phyloP scores from a whole-genome alignment of 2,888 invertebrate genomes.

The Melitaea athalia region DNA sequence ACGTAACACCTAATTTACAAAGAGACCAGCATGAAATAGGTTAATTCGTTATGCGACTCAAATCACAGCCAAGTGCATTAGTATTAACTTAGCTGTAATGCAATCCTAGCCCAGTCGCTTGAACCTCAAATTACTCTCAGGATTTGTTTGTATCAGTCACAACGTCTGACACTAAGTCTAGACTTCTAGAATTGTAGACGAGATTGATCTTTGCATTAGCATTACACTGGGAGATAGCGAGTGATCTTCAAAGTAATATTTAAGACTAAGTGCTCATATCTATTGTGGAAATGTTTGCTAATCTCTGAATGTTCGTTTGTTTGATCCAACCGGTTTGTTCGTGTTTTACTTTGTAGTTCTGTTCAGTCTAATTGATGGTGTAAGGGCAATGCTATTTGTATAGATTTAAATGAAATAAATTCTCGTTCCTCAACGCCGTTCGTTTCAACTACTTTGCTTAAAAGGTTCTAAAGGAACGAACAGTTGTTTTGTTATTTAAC shows the following conservation, averaged over 20 bases:
- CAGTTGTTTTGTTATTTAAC: slow-evolving; percentile 26
- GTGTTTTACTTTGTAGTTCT: slow-evolving; percentile 25
- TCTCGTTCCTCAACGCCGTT: slow-evolving; percentile 29
- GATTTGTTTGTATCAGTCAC: slow-evolving; percentile 48
- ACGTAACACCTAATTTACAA: slow-evolving; percentile 24
- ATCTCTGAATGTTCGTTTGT: slow-evolving; percentile 12
- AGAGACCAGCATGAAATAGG: slow-evolving; percentile 28
- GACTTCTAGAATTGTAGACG: slow-evolving; percentile 45
- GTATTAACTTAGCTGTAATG: slow-evolving; percentile 42
- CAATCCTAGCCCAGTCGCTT: slow-evolving; percentile 42
- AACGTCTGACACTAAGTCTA: slow-evolving; percentile 46
- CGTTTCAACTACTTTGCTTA: slow-evolving; percentile 36
- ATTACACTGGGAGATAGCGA: slow-evolving; percentile 45
- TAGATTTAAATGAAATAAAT: slow-evolving; percentile 40
- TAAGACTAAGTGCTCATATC: slow-evolving; percentile 14
- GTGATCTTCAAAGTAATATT: slow-evolving; percentile 14
- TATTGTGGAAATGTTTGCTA: slow-evolving; percentile 3
- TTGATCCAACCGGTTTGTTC: slow-evolving; percentile 24
- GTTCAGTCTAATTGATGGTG: slow-evolving; percentile 34
- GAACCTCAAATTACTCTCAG: slow-evolving; percentile 40
- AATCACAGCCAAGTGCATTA: slow-evolving; percentile 40
- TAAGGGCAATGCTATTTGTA: slow-evolving; percentile 34
- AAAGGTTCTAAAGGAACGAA: slow-evolving; percentile 35
- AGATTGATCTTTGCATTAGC: slow-evolving; percentile 67
- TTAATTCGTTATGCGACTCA: slow-evolving; percentile 36